These are phyloP conservation scores for Pediacus dermestoides DNA, from an alignment of 2,888 invertebrate genomes.

Conservation along the genomic window DNA sequence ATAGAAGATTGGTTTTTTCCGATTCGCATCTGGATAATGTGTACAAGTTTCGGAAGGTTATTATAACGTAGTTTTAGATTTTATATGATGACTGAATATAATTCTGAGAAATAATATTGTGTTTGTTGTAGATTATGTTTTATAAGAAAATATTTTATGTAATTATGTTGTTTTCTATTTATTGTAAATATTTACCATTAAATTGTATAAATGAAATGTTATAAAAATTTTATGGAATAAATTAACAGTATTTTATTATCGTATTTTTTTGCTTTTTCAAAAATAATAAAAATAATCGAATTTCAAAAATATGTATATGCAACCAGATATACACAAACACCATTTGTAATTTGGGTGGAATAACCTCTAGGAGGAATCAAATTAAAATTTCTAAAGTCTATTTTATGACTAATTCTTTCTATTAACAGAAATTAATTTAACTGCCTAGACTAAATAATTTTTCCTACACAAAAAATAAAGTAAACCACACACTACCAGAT, in stretches of 20 bases:
- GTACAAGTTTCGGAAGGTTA: conserved; percentile 23
- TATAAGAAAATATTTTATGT: not conserved
- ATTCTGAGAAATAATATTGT: too few species aligned
- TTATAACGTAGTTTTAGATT: conserved; percentile 13
- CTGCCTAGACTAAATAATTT: too few species aligned
- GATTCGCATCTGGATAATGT: conserved; percentile 16
- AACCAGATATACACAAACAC: too few species aligned
- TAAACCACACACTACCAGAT: conserved; percentile 15
- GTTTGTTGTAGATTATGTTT: too few species aligned
- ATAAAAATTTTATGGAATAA: conserved; percentile 21
- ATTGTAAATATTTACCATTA: conserved; percentile 16
- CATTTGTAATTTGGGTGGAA: too few species aligned
- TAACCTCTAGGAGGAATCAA: too few species aligned
- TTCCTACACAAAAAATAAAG: not conserved
- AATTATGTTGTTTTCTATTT: conserved; percentile 15
- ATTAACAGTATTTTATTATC: conserved; percentile 14
- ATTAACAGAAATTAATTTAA: too few species aligned
- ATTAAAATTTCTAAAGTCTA: too few species aligned
- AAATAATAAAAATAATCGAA: too few species aligned
- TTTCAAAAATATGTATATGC: too few species aligned
- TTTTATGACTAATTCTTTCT: too few species aligned
- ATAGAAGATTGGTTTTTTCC: conserved; percentile 1
- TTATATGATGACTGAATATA: not conserved
- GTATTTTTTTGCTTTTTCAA: conserved; percentile 3
- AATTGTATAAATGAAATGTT: conserved; percentile 16